Percentiles rank a stretch among this genome's conserved stretches.
These are phyloP conservation scores for Zaprionus nigranus DNA, from an alignment of 1,140 invertebrate species.

Conservation along the genomic window DNA sequence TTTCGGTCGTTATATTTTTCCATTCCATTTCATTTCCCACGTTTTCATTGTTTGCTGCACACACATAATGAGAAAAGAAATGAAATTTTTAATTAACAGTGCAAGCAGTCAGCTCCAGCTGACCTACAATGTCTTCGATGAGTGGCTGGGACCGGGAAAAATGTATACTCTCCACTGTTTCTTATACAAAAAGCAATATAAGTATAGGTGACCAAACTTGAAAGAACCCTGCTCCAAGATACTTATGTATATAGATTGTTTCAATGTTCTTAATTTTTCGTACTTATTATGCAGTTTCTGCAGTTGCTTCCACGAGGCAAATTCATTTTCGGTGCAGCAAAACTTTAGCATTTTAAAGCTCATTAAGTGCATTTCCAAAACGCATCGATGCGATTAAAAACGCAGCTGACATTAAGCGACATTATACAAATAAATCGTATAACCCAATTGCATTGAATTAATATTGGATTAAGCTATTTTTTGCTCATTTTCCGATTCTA, in stretches of 20 bases:
- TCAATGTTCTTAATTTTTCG: constrained; percentile 3
- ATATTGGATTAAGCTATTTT: constrained; percentile 66
- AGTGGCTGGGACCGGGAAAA: constrained; percentile 18
- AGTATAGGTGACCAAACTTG: constrained; percentile 18
- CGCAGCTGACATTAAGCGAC: constrained; percentile 31
- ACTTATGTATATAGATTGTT: neutral
- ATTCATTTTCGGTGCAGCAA: constrained; percentile 8
- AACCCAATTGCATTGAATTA: constrained; percentile 74
- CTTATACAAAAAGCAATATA: constrained; percentile 2
- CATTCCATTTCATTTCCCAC: constrained; percentile 47
- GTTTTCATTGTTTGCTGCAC: constrained; percentile 42
- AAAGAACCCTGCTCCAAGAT: neutral
- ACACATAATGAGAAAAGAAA: constrained; percentile 30
- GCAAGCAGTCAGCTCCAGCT: constrained; percentile 30
- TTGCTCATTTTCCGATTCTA: constrained; percentile 23
- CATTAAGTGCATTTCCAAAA: constrained; percentile 65
- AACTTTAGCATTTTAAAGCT: constrained; percentile 56
- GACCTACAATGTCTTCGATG: constrained; percentile 41
- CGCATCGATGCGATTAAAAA: constrained; percentile 57
- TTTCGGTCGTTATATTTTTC: constrained; percentile 36
- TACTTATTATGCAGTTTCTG: constrained; percentile 29
- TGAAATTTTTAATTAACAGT: constrained; percentile 54
- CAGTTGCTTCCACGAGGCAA: constrained; percentile 5
- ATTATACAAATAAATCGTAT: constrained; percentile 68
- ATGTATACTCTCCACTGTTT: constrained; percentile 16